A percentile compares a stretch with the other conserved stretches of the same genome.
phyloP scores from a whole-genome alignment of 2,113 vertebrate species.

The Prolemur simus region DNA sequence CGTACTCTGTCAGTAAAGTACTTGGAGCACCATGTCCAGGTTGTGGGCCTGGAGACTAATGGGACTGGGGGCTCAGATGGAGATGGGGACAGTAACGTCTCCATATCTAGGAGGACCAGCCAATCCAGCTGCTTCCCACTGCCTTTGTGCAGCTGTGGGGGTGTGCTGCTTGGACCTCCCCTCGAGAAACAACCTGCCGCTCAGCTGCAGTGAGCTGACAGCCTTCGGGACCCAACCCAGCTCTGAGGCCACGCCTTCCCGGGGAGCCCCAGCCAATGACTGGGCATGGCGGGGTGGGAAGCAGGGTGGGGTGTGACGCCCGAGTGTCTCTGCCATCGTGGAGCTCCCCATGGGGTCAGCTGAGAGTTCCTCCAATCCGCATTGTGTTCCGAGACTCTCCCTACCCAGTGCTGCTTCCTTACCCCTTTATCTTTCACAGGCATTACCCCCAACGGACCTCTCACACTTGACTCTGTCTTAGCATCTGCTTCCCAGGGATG shows the following conservation, averaged over 20 bases:
- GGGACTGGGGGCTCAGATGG: not conserved
- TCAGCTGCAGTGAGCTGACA: not conserved
- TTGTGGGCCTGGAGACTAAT: not conserved
- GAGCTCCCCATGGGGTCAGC: not conserved
- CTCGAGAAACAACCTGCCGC: not conserved
- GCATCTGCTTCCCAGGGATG: not conserved
- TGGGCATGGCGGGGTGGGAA: no score
- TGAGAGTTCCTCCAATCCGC: not conserved
- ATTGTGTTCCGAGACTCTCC: not conserved
- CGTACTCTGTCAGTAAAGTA: not conserved
- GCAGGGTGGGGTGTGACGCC: not conserved
- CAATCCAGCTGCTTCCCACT: not conserved
- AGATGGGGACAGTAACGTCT: not conserved
- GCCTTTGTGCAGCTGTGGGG: not conserved
- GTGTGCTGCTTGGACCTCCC: rapidly evolving
- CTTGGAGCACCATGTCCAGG: not conserved
- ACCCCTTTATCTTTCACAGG: not conserved
- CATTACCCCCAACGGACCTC: not conserved
- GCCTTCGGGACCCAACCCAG: not conserved
- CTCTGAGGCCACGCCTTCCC: not conserved
- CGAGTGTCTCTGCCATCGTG: not conserved
- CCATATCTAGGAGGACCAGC: not conserved
- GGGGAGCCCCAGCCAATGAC: not conserved
- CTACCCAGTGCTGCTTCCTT: not conserved
- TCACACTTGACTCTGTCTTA: not conserved